Evolutionary conservation across 2,113 vertebrate species (phyloP).

Genomic region (Microtus oregoni): DNA sequence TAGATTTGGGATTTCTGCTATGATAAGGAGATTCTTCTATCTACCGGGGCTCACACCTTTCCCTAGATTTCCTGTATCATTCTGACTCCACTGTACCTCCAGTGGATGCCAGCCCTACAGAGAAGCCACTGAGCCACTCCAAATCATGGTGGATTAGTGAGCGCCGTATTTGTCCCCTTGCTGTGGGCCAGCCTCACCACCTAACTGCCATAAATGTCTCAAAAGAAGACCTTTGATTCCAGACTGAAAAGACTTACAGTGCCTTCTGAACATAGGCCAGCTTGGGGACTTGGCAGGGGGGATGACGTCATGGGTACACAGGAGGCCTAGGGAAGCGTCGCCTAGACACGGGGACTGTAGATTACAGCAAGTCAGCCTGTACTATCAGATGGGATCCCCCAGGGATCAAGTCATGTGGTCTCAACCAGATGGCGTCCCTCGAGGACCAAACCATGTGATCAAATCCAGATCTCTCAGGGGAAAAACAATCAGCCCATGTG

Average conservation of each 20-base stretch:
- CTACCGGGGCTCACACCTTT: not conserved
- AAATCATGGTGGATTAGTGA: not conserved
- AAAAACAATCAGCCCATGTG: not conserved
- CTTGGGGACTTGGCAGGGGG: not conserved
- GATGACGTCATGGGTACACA: not conserved
- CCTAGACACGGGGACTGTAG: too few species aligned
- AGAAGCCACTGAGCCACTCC: not conserved
- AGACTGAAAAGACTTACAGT: not conserved
- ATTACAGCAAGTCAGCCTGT: not conserved
- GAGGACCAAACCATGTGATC: not conserved
- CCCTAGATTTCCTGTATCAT: not conserved
- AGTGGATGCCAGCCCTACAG: not conserved
- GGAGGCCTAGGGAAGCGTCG: not conserved
- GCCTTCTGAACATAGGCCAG: not conserved
- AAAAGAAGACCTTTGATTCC: not conserved
- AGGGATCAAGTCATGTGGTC: not conserved
- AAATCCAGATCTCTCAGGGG: not conserved
- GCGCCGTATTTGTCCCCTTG: not conserved
- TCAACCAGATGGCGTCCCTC: too few species aligned
- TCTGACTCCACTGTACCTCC: not conserved
- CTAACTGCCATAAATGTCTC: not conserved
- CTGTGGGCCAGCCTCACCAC: not conserved
- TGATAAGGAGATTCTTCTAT: not conserved
- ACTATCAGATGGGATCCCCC: not conserved
- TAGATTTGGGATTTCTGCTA: not conserved